phyloP scores from a whole-genome alignment of 2,797 vertebrate genomes.

The Urophycis tenuis region DNA sequence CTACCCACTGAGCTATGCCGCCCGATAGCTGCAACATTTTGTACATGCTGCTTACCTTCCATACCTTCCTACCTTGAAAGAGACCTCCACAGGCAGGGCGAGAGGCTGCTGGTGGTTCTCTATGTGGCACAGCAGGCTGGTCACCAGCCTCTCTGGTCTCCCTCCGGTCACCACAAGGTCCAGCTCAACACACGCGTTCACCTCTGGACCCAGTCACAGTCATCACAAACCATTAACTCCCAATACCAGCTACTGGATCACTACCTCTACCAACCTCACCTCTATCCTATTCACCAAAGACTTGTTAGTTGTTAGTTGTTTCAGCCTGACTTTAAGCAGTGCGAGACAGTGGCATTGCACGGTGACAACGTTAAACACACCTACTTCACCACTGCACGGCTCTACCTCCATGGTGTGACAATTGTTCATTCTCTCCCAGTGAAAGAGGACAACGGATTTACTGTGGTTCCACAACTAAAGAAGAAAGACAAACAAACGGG shows the following conservation, averaged over 20 bases:
- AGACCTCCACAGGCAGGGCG: constrained; percentile 73
- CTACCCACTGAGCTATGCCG: too few species aligned
- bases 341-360: not conserved
- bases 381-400: constrained; percentile 77
- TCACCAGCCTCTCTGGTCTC: constrained; percentile 65
- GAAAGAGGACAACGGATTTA: constrained; percentile 75
- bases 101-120: constrained; percentile 63
- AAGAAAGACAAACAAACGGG: constrained; percentile 1
- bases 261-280: not conserved
- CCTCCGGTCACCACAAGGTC: constrained; percentile 74
- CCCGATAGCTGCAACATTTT: not conserved
- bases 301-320: not conserved
- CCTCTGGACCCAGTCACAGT: constrained; percentile 55
- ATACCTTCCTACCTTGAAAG: constrained; percentile 76
- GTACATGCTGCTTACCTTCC: not conserved
- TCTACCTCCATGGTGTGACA: constrained; percentile 79
- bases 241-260: not conserved
- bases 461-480: constrained; percentile 94
- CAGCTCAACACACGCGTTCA: constrained; percentile 71
- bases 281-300: not conserved
- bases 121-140: constrained; percentile 73
- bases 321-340: not conserved
- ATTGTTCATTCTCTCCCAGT: constrained; percentile 72
- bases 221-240: not conserved
- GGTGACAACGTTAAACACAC: constrained; percentile 49